A percentile compares a stretch with the other conserved stretches of the same genome.
Evolutionary conservation across 2,888 invertebrate species (phyloP).

Genomic region (Hypercompe scribonia): DNA sequence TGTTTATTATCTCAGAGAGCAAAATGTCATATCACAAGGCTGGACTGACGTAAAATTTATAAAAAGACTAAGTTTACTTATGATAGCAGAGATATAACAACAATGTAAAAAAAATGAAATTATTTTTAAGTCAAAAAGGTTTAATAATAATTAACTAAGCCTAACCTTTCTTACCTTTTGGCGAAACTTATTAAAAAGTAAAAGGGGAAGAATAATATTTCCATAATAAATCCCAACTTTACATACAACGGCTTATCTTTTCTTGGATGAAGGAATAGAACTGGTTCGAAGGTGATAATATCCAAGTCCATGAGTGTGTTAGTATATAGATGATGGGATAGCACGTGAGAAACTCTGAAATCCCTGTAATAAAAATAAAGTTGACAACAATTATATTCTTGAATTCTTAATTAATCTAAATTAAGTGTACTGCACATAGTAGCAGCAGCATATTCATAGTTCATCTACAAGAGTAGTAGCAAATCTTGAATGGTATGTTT

Average conservation of each 20-base stretch:
- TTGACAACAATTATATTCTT: background rate
- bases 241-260: constrained; percentile 71
- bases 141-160: no score
- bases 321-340: constrained; percentile 93
- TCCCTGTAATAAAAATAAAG: constrained; percentile 81
- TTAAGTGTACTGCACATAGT: no score
- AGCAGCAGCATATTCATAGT: no score
- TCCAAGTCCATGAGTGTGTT: constrained; percentile 93
- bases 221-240: constrained; percentile 83
- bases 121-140: background rate
- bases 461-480: no score
- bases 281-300: constrained; percentile 89
- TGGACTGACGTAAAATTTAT: background rate
- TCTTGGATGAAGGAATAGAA: constrained; percentile 89
- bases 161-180: constrained; percentile 71
- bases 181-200: constrained; percentile 69
- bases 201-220: constrained; percentile 71
- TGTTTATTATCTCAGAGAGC: background rate
- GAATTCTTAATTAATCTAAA: no score
- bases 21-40: background rate
- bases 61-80: background rate
- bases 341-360: constrained; percentile 91
- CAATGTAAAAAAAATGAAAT: background rate
- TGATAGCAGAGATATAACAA: background rate
- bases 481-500: no score